Percentiles rank a stretch among this genome's conserved stretches.
Evolutionary conservation across 2,113 vertebrate genomes (phyloP).

Genomic region (Turdus rufiventris): DNA sequence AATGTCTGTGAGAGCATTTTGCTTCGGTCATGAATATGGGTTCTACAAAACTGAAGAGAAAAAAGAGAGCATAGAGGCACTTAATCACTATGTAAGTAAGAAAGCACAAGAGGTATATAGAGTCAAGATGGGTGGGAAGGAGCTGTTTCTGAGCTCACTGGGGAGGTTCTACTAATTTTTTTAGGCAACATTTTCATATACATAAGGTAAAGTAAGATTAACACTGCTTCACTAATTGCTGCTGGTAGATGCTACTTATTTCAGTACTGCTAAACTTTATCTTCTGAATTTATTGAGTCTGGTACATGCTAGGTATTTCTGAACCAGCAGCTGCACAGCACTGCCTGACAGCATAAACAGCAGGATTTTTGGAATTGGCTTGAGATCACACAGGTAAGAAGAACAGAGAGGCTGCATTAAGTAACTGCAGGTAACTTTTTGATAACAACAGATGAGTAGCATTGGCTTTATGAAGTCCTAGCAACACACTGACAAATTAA

Average conservation of each 20-base stretch:
- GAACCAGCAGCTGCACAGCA: not conserved
- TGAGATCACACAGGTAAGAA: not conserved
- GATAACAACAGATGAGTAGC: not conserved
- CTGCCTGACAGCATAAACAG: not conserved
- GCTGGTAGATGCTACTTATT: not conserved
- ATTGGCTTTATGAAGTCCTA: not conserved
- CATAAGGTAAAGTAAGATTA: not conserved
- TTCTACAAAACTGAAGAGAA: not conserved
- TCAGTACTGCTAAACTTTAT: not conserved
- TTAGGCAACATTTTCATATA: not conserved
- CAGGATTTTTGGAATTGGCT: not conserved
- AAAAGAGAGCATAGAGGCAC: not conserved
- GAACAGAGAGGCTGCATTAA: not conserved
- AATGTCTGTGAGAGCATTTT: not conserved
- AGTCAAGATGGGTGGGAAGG: not conserved
- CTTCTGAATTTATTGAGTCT: not conserved
- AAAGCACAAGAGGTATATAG: not conserved
- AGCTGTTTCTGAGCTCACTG: not conserved
- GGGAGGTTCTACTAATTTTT: not conserved
- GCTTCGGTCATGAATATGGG: not conserved
- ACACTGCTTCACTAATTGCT: not conserved
- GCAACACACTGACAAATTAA: not conserved
- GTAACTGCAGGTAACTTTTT: not conserved
- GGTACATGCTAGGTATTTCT: accelerated
- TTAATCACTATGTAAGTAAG: not conserved